Evolutionary conservation across 23 tunicate genomes (phyloP).

Genomic region (Botrylloides violaceus): DNA sequence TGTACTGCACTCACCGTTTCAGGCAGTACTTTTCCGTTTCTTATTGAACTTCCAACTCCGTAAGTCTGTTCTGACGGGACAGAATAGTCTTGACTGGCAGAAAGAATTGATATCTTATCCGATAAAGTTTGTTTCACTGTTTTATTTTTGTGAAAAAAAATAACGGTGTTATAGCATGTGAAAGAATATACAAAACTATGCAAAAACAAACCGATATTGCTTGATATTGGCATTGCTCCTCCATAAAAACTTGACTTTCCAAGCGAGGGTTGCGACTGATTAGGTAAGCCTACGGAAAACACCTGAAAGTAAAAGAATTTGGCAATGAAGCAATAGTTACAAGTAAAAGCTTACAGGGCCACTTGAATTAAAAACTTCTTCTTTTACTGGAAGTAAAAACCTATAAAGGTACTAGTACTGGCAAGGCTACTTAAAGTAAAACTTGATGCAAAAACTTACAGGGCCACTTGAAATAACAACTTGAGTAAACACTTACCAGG

Average conservation of each 20-base stretch:
- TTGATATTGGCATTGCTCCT: conserved; percentile 83
- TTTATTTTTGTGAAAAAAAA: not conserved
- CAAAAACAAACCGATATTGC: conserved; percentile 85
- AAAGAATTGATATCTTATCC: conserved; percentile 71
- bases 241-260: conserved; percentile 78
- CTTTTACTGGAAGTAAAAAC: too few species aligned
- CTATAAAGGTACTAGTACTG: too few species aligned
- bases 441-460: too few species aligned
- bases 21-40: not conserved
- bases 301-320: conserved; percentile 8
- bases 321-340: too few species aligned
- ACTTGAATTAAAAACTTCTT: too few species aligned
- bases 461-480: too few species aligned
- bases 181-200: not conserved
- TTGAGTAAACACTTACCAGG: not conserved
- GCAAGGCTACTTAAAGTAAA: too few species aligned
- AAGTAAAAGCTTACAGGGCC: too few species aligned
- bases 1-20: not conserved
- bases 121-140: conserved; percentile 84
- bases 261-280: conserved; percentile 29
- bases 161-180: not conserved
- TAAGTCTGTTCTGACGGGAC: not conserved
- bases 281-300: conserved; percentile 53
- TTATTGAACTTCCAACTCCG: not conserved
- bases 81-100: conserved; percentile 43